A percentile compares a stretch with the other conserved stretches of the same genome.
phyloP scores from a whole-genome alignment of 2,888 invertebrate species.

The Aphrophora alni region DNA sequence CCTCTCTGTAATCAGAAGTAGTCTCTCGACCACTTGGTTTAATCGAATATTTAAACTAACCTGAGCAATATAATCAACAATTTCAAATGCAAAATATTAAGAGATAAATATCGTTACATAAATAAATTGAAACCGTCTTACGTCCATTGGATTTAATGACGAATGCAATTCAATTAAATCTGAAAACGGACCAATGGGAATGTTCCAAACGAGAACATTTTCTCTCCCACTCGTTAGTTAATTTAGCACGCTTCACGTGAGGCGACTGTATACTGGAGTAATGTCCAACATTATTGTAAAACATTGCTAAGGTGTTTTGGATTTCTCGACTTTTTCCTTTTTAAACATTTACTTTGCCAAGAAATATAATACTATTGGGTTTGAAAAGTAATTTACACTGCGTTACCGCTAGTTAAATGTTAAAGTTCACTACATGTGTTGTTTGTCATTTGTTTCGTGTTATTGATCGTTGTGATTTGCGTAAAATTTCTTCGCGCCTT shows the following conservation, averaged over 20 bases:
- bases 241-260: neutral
- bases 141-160: neutral
- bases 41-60: no score
- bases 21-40: no score
- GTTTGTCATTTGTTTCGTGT: neutral
- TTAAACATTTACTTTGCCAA: neutral
- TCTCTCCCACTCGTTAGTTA: neutral
- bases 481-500: slow-evolving; percentile 1
- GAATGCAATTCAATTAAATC: neutral
- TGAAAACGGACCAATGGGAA: neutral
- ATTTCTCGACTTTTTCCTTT: neutral
- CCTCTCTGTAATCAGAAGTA: no score
- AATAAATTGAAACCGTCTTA: neutral
- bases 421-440: neutral
- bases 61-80: neutral
- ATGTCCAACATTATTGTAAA: neutral
- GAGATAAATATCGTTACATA: neutral
- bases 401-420: neutral
- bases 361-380: neutral
- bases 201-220: neutral
- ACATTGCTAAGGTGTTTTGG: neutral
- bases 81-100: neutral
- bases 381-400: neutral
- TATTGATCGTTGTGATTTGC: slow-evolving; percentile 6
- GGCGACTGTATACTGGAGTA: neutral